These are phyloP conservation scores for Pseudachorutes palmiensis DNA, from an alignment of 1,140 invertebrate genomes.

Conservation along the genomic window DNA sequence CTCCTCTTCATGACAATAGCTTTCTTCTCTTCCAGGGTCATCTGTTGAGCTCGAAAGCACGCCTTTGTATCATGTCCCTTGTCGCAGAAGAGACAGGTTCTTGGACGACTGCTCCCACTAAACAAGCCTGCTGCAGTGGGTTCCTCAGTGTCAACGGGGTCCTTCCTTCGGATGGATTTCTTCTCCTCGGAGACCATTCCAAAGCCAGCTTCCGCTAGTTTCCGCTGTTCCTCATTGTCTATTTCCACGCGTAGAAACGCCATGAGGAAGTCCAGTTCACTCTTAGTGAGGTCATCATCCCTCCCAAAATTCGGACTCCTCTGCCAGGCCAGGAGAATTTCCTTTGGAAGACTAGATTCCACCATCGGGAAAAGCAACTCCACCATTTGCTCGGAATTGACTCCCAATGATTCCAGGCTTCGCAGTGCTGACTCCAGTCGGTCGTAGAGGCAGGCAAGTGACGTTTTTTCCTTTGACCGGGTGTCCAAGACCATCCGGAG, in stretches of 20 bases:
- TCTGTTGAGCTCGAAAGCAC: slow-evolving; percentile 5
- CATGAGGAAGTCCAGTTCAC: slow-evolving; percentile 24
- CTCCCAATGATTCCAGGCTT: slow-evolving; percentile 39
- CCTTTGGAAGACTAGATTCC: slow-evolving; percentile 40
- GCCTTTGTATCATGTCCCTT: neutral
- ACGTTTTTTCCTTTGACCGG: neutral
- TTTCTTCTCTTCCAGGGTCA: slow-evolving; percentile 15
- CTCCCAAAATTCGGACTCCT: slow-evolving; percentile 11
- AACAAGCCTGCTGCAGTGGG: slow-evolving; percentile 11
- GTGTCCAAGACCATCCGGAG: neutral
- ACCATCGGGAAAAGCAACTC: slow-evolving; percentile 40
- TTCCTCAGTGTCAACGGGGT: neutral
- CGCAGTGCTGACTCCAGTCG: slow-evolving; percentile 39
- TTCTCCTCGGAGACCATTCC: neutral
- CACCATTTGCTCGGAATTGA: slow-evolving; percentile 39
- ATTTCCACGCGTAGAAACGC: slow-evolving; percentile 39
- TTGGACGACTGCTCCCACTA: neutral
- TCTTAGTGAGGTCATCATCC: slow-evolving; percentile 18
- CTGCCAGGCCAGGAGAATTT: slow-evolving; percentile 38
- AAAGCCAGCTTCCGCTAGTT: slow-evolving; percentile 21
- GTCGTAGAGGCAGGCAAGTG: slow-evolving; percentile 35
- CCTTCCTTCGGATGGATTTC: neutral
- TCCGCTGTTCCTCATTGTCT: slow-evolving; percentile 36
- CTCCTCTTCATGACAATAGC: neutral
- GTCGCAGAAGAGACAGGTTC: slow-evolving; percentile 22